These are phyloP conservation scores for Priocnemis perturbator DNA, from an alignment of 2,888 invertebrate genomes.

Conservation along the genomic window DNA sequence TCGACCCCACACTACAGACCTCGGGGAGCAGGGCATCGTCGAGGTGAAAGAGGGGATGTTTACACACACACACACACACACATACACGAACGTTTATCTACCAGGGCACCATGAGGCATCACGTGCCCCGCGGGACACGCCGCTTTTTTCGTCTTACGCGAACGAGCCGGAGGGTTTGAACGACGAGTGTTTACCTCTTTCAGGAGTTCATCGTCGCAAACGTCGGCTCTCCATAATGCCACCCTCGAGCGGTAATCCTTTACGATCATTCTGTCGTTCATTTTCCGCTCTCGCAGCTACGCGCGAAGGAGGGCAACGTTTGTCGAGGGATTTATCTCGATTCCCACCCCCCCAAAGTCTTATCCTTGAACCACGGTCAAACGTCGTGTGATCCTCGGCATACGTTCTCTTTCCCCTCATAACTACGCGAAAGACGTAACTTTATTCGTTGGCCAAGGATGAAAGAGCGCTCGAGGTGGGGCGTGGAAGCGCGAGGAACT, in stretches of 20 bases:
- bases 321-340: neutral
- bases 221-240: neutral
- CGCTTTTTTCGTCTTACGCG: slow-evolving; percentile 9
- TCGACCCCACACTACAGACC: slow-evolving; percentile 16
- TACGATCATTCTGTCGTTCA: slow-evolving; percentile 36
- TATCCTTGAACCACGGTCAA: no score
- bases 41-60: slow-evolving; percentile 52
- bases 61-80: slow-evolving; percentile 65
- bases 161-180: neutral
- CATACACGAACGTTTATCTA: slow-evolving; percentile 62
- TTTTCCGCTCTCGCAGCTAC: neutral
- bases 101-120: slow-evolving; percentile 57
- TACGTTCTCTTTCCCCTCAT: no score
- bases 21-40: slow-evolving; percentile 33
- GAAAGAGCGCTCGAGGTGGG: no score
- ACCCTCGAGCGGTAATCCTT: slow-evolving; percentile 30
- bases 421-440: no score
- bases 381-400: no score
- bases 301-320: neutral
- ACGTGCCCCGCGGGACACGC: slow-evolving; percentile 25
- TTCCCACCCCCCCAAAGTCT: no score
- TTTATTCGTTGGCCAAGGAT: no score
- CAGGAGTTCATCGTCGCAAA: slow-evolving; percentile 32
- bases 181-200: slow-evolving; percentile 54
- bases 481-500: no score